Base-by-base conservation (phyloP, 2,113 vertebrate species). In the Pongo pygmaeus region DNA sequence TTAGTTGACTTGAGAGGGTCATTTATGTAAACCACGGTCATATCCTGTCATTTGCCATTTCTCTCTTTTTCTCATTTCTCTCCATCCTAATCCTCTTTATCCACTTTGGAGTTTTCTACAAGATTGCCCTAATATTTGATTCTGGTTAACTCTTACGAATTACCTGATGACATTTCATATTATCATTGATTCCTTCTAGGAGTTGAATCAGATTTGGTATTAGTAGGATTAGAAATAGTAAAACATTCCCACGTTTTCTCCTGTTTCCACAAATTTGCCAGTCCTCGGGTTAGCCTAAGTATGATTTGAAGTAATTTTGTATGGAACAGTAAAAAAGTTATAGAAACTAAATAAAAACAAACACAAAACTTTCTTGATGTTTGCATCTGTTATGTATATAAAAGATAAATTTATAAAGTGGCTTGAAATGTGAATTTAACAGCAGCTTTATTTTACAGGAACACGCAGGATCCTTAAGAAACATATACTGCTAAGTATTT, bases 341-440 rank as follows among this genome's bases (percentile, higher is more conserved):
- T 27, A n/a, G 32, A 52, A 78, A 8, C 2, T 46, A 64, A 59
- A 85, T 22, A 55, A 59, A 79, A 35, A 52, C 4, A 52, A 30
- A 57, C 5, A 32, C 2, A 61, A 77, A 59, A 89, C 3, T 2
- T 11, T 84, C 27, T 92, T 61, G 22, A n/a, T 1, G 85, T 83
- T 93, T 83, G 30, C 9, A 72, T 38, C 6, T 69, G n/a, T 84
- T 27, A 38, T 30, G 1, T 57, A 6, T 80, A 30, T 61, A n/a
- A 93, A 89, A 27, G 70, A 91, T n/a, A 74, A 25, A 81, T 50
- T 2, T 86, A 9, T 69, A 67, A 81, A 69, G 20, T 75, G 30
- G 12, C 10, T 91, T 92, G 55, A 95, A 91, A 75, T 94, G 85
- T 95, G 57, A 79, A 10, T 96, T 67, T 86, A 95, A 84, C 6